A percentile compares a stretch with the other conserved stretches of the same genome.
Conservation (phyloP, 2,797 vertebrate genomes). For the Florisuga fusca region DNA sequence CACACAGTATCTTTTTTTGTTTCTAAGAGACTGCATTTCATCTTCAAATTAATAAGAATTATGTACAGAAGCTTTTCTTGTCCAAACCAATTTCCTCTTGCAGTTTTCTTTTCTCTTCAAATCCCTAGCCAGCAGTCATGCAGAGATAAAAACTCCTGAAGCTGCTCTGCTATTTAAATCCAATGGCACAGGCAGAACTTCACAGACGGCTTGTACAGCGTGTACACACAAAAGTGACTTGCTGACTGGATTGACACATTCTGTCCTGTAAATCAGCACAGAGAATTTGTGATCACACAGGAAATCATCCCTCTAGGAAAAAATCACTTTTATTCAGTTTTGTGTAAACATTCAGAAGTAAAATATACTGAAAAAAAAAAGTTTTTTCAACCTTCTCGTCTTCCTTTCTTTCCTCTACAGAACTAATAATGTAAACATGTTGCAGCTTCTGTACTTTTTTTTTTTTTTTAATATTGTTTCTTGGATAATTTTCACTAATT, state of each 20-base stretch:
- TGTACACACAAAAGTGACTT: not conserved
- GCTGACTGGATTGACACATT: conserved; percentile 57
- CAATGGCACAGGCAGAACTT: conserved; percentile 29
- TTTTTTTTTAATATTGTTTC: not conserved
- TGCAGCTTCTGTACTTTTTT: not conserved
- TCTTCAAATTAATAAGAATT: conserved; percentile 69
- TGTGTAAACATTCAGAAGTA: conserved; percentile 28
- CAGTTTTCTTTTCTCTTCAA: conserved; percentile 54
- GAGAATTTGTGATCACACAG: conserved; percentile 56
- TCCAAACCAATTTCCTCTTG: conserved; percentile 54
- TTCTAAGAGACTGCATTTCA: conserved; percentile 38
- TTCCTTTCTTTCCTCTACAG: not conserved
- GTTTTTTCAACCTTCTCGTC: not conserved
- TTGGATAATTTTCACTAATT: not conserved
- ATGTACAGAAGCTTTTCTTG: conserved; percentile 55
- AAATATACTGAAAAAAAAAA: not conserved
- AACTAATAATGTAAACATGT: not conserved
- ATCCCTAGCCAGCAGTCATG: conserved; percentile 46
- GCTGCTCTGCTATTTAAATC: conserved; percentile 59
- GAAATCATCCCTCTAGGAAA: conserved; percentile 49
- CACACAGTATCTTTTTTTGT: not conserved
- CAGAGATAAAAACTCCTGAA: conserved; percentile 62
- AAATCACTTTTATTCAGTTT: not conserved
- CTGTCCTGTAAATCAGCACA: conserved; percentile 51
- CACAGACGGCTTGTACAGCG: conserved; percentile 38